Percentiles rank a stretch among this genome's conserved stretches.
Evolutionary conservation across 2,113 vertebrate genomes (phyloP).

Genomic region (Heloderma charlesbogerti): DNA sequence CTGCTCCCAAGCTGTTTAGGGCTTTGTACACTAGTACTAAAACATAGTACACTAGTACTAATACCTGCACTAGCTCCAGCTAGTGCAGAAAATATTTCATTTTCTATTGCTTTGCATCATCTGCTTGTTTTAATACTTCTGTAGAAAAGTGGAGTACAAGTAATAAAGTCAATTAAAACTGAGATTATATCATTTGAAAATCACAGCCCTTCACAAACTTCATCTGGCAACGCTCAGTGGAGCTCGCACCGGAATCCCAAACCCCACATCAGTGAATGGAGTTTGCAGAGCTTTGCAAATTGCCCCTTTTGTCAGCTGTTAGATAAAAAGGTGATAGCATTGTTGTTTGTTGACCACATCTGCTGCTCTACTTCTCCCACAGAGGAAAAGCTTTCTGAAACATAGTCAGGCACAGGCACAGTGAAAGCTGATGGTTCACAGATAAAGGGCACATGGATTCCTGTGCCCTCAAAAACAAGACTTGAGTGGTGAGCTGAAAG

Average conservation of each 20-base stretch:
- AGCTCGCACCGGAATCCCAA: neutral
- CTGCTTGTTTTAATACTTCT: neutral
- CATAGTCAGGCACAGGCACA: neutral
- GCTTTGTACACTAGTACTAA: too few relatives aligned
- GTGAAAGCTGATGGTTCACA: neutral
- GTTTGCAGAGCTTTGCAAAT: neutral
- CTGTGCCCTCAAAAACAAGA: slow-evolving; percentile 2
- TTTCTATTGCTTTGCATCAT: neutral
- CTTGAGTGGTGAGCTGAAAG: neutral
- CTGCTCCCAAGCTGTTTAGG: too few relatives aligned
- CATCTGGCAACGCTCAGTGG: neutral
- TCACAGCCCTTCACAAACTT: neutral
- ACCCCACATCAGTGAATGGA: neutral
- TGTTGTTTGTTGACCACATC: neutral
- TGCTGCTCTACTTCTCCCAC: neutral
- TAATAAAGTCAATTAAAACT: neutral
- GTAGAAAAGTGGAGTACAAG: neutral
- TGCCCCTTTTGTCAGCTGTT: neutral
- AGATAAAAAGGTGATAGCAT: neutral
- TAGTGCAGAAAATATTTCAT: too few relatives aligned
- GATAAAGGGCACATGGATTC: neutral
- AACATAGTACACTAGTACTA: too few relatives aligned
- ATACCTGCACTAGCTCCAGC: too few relatives aligned
- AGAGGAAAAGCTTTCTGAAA: neutral
- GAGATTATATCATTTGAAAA: neutral